Conservation (phyloP, 2,888 invertebrate genomes). For the Phymatocera aterrima region DNA sequence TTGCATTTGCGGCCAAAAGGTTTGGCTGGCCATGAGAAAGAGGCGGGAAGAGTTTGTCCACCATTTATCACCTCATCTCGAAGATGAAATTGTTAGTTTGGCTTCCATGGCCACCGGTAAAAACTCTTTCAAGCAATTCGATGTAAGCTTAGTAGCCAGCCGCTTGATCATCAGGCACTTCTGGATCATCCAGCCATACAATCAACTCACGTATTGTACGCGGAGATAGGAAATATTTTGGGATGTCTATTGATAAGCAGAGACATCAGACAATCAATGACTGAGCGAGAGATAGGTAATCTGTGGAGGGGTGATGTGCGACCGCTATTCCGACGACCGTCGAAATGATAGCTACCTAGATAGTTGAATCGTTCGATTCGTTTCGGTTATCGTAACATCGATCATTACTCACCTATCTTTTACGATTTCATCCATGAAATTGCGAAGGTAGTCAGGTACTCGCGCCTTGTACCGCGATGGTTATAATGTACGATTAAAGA, state of each 20-base stretch:
- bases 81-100: no score
- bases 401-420: conserved; percentile 14
- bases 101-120: no score
- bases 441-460: conserved; percentile 12
- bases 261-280: no score
- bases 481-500: background rate
- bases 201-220: background rate
- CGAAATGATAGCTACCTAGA: conserved; percentile 3
- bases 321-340: background rate
- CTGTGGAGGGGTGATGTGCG: conserved; percentile 20
- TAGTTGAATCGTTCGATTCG: conserved; percentile 24
- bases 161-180: no score
- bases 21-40: no score
- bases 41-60: no score
- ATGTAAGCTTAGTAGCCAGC: background rate
- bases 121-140: background rate
- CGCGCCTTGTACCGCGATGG: background rate
- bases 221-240: background rate
- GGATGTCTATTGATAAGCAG: conserved; percentile 33
- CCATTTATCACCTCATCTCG: no score
- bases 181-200: background rate
- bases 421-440: conserved; percentile 20
- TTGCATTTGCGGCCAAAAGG: no score
- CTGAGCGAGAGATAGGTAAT: conserved; percentile 34
- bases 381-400: conserved; percentile 19